Evolutionary conservation across 2,797 vertebrate species (phyloP).

Genomic region (Carapus acus): DNA sequence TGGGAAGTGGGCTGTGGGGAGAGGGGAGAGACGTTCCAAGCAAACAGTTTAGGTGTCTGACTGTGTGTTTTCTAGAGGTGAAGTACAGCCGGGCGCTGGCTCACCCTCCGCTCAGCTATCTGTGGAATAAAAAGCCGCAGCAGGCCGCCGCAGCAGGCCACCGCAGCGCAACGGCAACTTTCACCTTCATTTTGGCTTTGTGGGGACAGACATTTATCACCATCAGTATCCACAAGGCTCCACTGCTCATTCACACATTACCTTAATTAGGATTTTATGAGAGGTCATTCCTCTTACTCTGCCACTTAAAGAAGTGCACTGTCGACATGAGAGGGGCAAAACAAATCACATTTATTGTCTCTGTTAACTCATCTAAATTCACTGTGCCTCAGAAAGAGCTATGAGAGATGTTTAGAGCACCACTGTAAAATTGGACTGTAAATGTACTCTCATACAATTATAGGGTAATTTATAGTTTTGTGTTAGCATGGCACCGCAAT

Average conservation of each 20-base stretch:
- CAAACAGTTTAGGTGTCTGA: conserved; percentile 39
- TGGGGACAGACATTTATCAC: conserved; percentile 60
- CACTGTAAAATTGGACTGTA: conserved; percentile 41
- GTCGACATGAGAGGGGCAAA: conserved; percentile 56
- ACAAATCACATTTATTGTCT: conserved; percentile 72
- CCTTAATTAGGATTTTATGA: conserved; percentile 69
- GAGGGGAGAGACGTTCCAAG: no score
- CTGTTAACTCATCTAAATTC: conserved; percentile 48
- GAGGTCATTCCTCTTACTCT: conserved; percentile 65
- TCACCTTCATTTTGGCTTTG: conserved; percentile 57
- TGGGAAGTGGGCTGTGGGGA: no score
- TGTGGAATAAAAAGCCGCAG: conserved; percentile 35
- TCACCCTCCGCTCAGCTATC: conserved; percentile 30
- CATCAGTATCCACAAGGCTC: conserved; percentile 48
- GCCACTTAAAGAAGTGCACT: conserved; percentile 55
- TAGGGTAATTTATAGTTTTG: conserved; percentile 46
- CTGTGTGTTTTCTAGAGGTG: conserved; percentile 20
- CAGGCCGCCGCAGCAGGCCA: conserved; percentile 42
- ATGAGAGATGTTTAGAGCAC: conserved; percentile 45
- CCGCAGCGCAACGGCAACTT: conserved; percentile 46
- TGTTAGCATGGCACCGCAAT: conserved; percentile 14
- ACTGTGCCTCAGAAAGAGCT: conserved; percentile 19
- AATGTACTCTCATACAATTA: conserved; percentile 45
- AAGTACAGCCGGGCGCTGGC: neutral
- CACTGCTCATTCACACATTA: conserved; percentile 67